phyloP scores from a whole-genome alignment of 23 tunicate species.

The Diplosoma virens region DNA sequence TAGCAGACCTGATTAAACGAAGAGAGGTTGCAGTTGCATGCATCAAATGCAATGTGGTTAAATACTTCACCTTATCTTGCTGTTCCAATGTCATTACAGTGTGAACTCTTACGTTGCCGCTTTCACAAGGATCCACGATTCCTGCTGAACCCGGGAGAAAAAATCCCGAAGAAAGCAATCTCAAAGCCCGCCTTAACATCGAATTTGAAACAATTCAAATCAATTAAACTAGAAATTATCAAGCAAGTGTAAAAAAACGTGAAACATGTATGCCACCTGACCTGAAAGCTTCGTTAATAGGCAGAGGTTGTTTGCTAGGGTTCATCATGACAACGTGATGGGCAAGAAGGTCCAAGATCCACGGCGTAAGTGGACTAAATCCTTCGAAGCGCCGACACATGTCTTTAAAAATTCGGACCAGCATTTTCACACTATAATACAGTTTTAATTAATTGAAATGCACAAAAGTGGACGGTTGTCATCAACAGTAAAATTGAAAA shows the following conservation, averaged over 20 bases:
- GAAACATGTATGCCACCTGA: not conserved
- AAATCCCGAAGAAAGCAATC: conserved; percentile 85
- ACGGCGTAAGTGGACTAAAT: conserved; percentile 73
- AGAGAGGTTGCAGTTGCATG: not conserved
- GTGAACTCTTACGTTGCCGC: conserved; percentile 89
- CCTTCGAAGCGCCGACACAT: conserved; percentile 72
- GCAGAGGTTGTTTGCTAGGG: conserved; percentile 76
- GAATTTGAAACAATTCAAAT: not conserved
- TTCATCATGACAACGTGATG: conserved; percentile 93
- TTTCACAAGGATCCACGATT: conserved; percentile 93
- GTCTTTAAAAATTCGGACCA: conserved; percentile 84
- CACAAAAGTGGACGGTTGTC: too few species aligned
- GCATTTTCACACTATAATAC: conserved; percentile 69
- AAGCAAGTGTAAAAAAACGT: too few species aligned
- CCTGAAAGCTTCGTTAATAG: conserved; percentile 89
- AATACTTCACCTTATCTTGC: conserved; percentile 69
- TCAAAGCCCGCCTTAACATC: conserved; percentile 50
- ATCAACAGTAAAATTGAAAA: too few species aligned
- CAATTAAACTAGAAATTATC: too few species aligned
- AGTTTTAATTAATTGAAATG: too few species aligned
- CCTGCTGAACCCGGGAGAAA: conserved; percentile 98
- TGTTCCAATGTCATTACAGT: conserved; percentile 93
- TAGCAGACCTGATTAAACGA: conserved; percentile 93
- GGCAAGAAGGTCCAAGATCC: conserved; percentile 93
- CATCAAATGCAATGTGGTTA: not conserved